Base-by-base conservation (phyloP, 2,113 vertebrate genomes). In the Nerophis lumbriciformis region DNA sequence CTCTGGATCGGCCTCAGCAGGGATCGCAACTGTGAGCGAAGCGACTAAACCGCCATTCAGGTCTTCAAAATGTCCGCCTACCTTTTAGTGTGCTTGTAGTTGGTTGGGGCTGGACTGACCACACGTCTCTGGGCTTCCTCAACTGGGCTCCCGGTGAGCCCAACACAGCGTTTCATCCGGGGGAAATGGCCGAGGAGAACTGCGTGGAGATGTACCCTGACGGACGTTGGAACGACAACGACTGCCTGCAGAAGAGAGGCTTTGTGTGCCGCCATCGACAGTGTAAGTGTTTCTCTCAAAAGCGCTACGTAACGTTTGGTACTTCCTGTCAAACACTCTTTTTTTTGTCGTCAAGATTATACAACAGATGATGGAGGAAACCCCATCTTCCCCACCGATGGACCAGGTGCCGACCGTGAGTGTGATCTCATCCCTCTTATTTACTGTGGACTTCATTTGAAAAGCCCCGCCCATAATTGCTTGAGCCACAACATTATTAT, bases 151-250 rank as follows among this genome's bases (percentile, higher is more conserved):
- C 53, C 0, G 79, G 79, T 3, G 90, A 91, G 56, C 91, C 91
- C 13, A 90, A 89, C 4, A 38, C 13, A 1, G 78, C 76, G 1
- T 65, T 86, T 15, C 89, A 90, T 12, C 83, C 85, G 0, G 89
- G 88, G 1, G 67, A 86, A 0, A 52, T 75, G 13, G 74, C 38
- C 0, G 68, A 65, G 12, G 89, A 92, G 82, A 86, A 86, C 76
- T 91, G 91, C 0, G 90, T 90, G 63, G 90, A 92, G 81, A 88
- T 92, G 90, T 89, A 89, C 59, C 28, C 10, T 0, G 90, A 92
- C 1, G 91, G 90, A 11, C 73, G 4, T 54, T 92, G 91, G 91
- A 91, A 91, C 0, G 90, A 91, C 82, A 89, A 91, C 85, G 81
- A 83, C 83, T 91, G 90, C 51, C 1, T 88, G 60, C 67, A 87